Conservation (phyloP, 2,113 vertebrate species). For the Elanus axillaris region DNA sequence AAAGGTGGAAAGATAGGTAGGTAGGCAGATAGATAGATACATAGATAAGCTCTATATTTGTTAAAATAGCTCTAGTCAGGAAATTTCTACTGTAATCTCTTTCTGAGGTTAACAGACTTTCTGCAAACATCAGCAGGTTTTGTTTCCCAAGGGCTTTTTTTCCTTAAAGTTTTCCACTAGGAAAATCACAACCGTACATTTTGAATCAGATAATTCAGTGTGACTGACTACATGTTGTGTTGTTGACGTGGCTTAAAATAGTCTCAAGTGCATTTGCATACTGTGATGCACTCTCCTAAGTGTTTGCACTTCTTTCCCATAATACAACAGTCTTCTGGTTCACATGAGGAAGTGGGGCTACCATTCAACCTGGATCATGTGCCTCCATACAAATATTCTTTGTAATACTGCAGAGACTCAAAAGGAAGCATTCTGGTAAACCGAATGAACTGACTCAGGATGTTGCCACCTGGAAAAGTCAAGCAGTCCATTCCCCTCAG, state of each 20-base stretch:
- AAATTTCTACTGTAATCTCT: not conserved
- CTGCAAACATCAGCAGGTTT: not conserved
- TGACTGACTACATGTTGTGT: not conserved
- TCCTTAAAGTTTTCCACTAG: not conserved
- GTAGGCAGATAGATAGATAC: not conserved
- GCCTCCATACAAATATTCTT: not conserved
- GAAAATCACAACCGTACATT: not conserved
- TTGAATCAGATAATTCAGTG: not conserved
- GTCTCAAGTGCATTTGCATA: not conserved
- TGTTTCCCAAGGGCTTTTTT: not conserved
- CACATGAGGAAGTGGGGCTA: not conserved
- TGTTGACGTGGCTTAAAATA: conserved; percentile 10
- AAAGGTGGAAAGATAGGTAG: not conserved
- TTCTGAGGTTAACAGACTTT: not conserved
- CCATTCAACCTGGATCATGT: not conserved
- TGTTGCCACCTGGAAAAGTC: not conserved
- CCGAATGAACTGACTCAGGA: not conserved
- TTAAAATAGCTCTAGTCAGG: not conserved
- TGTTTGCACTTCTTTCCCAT: not conserved
- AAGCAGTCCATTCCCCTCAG: not conserved
- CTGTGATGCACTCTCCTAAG: not conserved
- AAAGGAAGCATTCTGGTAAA: not conserved
- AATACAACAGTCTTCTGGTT: not conserved
- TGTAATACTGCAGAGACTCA: not conserved
- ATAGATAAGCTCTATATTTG: not conserved